phyloP scores from a whole-genome alignment of 1,140 invertebrate genomes.

The Drosophila equinoxialis region DNA sequence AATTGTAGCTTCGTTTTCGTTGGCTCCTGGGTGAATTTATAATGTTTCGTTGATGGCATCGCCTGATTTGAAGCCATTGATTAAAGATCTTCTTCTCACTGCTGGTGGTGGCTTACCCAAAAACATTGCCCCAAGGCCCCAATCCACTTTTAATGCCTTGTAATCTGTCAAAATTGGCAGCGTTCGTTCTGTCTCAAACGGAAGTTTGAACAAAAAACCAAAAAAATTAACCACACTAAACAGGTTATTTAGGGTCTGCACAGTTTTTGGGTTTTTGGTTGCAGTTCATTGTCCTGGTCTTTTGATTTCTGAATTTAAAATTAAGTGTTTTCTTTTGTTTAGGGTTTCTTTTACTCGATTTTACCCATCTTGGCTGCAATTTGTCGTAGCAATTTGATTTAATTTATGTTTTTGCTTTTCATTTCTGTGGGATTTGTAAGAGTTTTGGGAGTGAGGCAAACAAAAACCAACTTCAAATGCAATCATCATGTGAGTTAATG shows the following conservation, averaged over 20 bases:
- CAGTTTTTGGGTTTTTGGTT: neutral
- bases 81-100: conserved; percentile 48
- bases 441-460: too few relatives aligned
- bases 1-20: conserved; percentile 27
- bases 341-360: neutral
- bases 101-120: conserved; percentile 58
- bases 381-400: conserved; percentile 49
- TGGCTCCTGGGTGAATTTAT: conserved; percentile 37
- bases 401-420: conserved; percentile 16
- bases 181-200: conserved; percentile 53
- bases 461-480: neutral
- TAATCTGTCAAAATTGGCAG: conserved; percentile 79
- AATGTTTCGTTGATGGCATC: conserved; percentile 58
- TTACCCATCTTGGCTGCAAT: conserved; percentile 27
- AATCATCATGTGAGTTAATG: conserved; percentile 36
- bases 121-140: conserved; percentile 24
- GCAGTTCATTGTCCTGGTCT: conserved; percentile 65
- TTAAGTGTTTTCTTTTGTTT: conserved; percentile 27
- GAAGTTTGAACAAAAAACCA: conserved; percentile 62
- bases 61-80: conserved; percentile 61
- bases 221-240: conserved; percentile 53
- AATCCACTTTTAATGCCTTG: conserved; percentile 56
- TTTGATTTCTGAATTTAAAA: conserved; percentile 64
- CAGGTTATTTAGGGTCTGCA: conserved; percentile 67
- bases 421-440: conserved; percentile 25